phyloP scores from a whole-genome alignment of 1,140 invertebrate genomes.

The Trissolcus basalis region DNA sequence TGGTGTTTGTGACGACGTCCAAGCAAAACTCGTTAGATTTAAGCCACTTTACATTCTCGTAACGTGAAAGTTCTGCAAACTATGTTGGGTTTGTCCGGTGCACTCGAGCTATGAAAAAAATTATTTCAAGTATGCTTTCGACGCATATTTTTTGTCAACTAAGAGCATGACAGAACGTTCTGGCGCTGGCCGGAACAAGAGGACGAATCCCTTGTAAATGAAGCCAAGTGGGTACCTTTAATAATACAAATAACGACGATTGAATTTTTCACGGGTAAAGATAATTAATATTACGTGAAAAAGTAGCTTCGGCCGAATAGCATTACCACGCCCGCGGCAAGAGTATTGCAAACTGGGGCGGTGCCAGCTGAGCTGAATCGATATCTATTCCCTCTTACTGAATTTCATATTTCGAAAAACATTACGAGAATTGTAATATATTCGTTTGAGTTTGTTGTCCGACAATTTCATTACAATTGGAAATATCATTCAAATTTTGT shows the following conservation, averaged over 20 bases:
- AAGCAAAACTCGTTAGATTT: slow-evolving; percentile 17
- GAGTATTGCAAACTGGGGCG: slow-evolving; percentile 64
- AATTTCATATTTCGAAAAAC: slow-evolving; percentile 63
- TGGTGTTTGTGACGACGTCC: slow-evolving; percentile 6
- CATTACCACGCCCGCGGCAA: slow-evolving; percentile 62
- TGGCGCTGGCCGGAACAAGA: neutral
- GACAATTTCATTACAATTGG: too few species aligned
- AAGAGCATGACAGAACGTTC: neutral
- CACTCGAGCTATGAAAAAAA: slow-evolving; percentile 6
- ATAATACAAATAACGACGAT: too few species aligned
- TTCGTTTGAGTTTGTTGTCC: neutral
- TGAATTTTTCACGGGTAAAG: too few species aligned
- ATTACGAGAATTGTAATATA: slow-evolving; percentile 18
- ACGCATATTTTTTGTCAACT: neutral
- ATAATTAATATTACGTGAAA: slow-evolving; percentile 30
- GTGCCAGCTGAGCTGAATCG: slow-evolving; percentile 65
- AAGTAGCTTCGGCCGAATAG: slow-evolving; percentile 17
- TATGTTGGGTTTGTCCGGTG: slow-evolving; percentile 16
- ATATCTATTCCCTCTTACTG: slow-evolving; percentile 66
- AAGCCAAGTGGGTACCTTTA: too few species aligned
- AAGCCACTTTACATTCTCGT: slow-evolving; percentile 8
- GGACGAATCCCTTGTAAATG: too few species aligned
- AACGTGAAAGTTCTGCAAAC: slow-evolving; percentile 15
- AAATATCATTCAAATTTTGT: too few species aligned
- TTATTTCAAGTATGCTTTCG: slow-evolving; percentile 17